A percentile compares a stretch with the other conserved stretches of the same genome.
Conservation (phyloP, 2,113 vertebrate species). For the Neotragus moschatus region DNA sequence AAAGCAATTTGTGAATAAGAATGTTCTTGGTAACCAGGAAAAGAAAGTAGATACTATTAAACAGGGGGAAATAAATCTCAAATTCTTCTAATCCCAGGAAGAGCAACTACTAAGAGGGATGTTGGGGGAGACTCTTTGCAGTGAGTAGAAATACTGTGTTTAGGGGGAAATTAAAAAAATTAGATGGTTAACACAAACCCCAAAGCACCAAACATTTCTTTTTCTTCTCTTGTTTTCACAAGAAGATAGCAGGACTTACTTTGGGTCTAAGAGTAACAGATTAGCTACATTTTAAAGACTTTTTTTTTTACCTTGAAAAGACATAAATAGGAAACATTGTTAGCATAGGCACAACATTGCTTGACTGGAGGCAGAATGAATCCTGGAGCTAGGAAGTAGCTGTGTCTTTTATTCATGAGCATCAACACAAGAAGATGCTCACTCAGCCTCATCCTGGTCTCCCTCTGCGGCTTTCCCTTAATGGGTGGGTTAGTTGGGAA, state of each 20-base stretch:
- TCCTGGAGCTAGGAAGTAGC: not conserved
- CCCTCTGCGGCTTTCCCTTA: not conserved
- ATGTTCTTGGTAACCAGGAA: not conserved
- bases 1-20: not conserved
- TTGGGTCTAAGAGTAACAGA: not conserved
- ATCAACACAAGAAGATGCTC: not conserved
- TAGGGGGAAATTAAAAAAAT: not conserved
- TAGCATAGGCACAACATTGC: not conserved
- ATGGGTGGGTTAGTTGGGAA: not conserved
- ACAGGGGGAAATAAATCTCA: not conserved
- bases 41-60: not conserved
- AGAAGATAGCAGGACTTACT: not conserved
- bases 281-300: not conserved
- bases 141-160: not conserved
- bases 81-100: not conserved
- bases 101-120: not conserved
- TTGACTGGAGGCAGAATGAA: not conserved
- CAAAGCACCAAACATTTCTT: not conserved
- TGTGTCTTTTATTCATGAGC: not conserved
- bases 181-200: not conserved
- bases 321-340: not conserved
- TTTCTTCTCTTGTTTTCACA: not conserved
- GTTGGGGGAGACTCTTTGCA: not conserved
- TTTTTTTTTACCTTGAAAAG: slow-evolving; percentile 8
- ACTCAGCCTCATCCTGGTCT: not conserved